Percentiles rank a stretch among this genome's conserved stretches.
Evolutionary conservation across 2,888 invertebrate genomes (phyloP).

Genomic region (Noctua comes): DNA sequence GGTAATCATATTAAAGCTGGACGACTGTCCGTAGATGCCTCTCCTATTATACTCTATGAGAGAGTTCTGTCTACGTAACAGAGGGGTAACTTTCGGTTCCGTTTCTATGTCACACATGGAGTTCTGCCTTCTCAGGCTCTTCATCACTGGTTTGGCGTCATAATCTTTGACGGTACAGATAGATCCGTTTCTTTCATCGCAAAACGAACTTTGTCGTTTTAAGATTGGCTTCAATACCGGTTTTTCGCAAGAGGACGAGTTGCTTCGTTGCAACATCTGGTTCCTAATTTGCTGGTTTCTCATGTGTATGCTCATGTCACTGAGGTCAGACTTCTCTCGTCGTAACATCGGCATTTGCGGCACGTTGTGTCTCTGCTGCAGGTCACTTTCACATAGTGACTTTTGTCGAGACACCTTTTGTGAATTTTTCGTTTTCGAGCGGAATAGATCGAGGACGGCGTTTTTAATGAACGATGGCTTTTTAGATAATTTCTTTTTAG

Average conservation of each 20-base stretch:
- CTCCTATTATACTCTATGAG: conserved; percentile 88
- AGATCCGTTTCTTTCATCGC: conserved; percentile 87
- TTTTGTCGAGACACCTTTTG: conserved; percentile 89
- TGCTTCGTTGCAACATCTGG: conserved; percentile 88
- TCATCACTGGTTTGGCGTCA: conserved; percentile 84
- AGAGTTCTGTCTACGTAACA: conserved; percentile 89
- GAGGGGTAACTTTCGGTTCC: conserved; percentile 89
- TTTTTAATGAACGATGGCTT: conserved; percentile 90
- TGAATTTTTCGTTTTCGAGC: conserved; percentile 88
- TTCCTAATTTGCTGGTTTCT: conserved; percentile 86
- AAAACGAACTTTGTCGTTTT: conserved; percentile 88
- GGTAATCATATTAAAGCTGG: conserved; percentile 89
- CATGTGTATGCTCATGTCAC: conserved; percentile 85
- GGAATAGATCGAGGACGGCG: conserved; percentile 89
- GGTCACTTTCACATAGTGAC: conserved; percentile 87
- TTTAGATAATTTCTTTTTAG: conserved; percentile 90
- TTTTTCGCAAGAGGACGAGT: conserved; percentile 88
- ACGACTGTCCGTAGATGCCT: conserved; percentile 86
- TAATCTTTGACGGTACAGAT: conserved; percentile 87
- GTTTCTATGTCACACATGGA: conserved; percentile 90
- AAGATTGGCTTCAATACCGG: conserved; percentile 86
- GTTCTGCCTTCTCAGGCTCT: conserved; percentile 85
- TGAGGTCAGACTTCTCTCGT: conserved; percentile 87
- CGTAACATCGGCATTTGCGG: conserved; percentile 83
- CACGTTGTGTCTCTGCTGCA: conserved; percentile 83